Base-by-base conservation (phyloP, 2,797 vertebrate genomes). In the Paedocypris micromegethes region DNA sequence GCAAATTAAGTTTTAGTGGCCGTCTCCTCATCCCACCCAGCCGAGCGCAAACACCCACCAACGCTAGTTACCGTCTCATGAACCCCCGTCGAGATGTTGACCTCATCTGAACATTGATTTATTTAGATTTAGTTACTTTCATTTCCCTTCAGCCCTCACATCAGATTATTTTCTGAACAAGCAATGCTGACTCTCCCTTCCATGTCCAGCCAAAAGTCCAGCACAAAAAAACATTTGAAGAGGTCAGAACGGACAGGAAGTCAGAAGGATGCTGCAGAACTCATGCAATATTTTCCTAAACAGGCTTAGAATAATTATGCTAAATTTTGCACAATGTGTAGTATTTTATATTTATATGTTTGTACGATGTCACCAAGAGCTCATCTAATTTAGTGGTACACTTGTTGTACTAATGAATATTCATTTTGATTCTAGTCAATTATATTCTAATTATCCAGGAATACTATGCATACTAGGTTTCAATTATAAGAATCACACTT, bases 51-150 rank as follows among this genome's bases (percentile, higher is more conserved):
- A 9, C 65, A 46, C 82, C 76, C 79, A 77, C 67, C 75, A 61
- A 65, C 59, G 45, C 50, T 68, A 80, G 76, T 75, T 61, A 49
- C 60, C 57, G 77, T 74, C 73, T 49, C 69, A 73, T 77, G 76
- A 78, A 81, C 58, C 39, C 66, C 64, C 4, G 37, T 51, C 7
- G 44, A 57, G 43, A 69, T 68, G 79, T 67, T 71, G 55, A 72
- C 57, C 73, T 73, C 72, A 65, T 75, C 73, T 75, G 72, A 48
- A 78, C 64, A 72, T 75, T 77, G 71, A 66, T 82, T 82, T 82
- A 76, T 85, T 86, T 85, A 72, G 70, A 82, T 82, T 82, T 49
- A 72, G 73, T 75, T 67, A 66, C 72, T 81, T 80, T 78, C 74
- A 79, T 82, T 79, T 81, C 78, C 72, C 66, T 23, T 46, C 57